Evolutionary conservation across 2,797 vertebrate genomes (phyloP), one percentile per base, ranked within the genome.

Genomic region (Coracias cyanogaster): DNA sequence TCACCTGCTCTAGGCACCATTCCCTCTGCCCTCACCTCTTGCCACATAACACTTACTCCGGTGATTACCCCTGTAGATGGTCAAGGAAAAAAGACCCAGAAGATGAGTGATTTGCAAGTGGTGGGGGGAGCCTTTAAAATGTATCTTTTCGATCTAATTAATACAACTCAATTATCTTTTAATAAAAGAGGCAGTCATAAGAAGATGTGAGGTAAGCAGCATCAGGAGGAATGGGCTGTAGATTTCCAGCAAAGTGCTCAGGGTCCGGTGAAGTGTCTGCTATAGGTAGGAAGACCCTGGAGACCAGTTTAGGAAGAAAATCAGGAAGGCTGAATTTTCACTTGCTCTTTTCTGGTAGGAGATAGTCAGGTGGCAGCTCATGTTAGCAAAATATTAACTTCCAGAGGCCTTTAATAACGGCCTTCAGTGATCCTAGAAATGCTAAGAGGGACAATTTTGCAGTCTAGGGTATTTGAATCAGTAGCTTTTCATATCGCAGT

Each of bases 401-500:
- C 55, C 67, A 66, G 73, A 79, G 66, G 90, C 92, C 95, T 93
- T 93, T 95, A 93, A 95, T 89, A 95, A 90, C 6, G 10, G 94
- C 82, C 79, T 92, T 91, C 92, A 45, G 71, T 74, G 83, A 93
- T 90, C 89, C 80, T 81, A 91, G 74, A 91, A 93, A 84, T 45
- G 84, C 39, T 67, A 64, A 83, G 80, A 89, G 66, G 64, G 39
- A 43, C 79, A 87, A 93, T 96, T 95, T 94, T 86, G 79, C 89
- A 93, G 93, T 90, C 76, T 88, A 60, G 89, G 65, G 79, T 92
- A 58, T 96, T 92, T 94, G 93, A 96, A 95, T 96, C 91, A 92
- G 92, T 58, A 79, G 90, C 84, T 93, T 96, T 95, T 95, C 84
- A 86, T 82, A 79, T 73, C 41, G 69, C 19, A 9, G 86, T 41